Evolutionary conservation across 2,797 vertebrate species (phyloP), one percentile per base, ranked within the genome.

Genomic region (Eremophila alpestris): DNA sequence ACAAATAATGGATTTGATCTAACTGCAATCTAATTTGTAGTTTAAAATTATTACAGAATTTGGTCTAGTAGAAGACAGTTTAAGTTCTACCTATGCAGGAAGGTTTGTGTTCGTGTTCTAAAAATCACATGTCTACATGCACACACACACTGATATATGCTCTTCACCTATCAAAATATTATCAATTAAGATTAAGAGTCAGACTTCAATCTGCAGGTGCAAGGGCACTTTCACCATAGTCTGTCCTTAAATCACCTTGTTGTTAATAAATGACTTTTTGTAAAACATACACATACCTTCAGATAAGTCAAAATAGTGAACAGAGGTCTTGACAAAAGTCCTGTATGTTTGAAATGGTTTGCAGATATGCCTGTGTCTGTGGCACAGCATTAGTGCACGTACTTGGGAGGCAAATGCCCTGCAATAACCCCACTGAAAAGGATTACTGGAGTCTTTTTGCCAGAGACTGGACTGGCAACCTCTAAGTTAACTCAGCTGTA

Each of bases 171-270:
- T 62, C 46, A 71, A 86, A 91, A 36, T 32, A 56, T 46, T 94
- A 91, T 82, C 73, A 26, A 30, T 73, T 76, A 82, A 63, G 70
- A 92, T 92, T 95, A 91, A 76, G 52, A 68, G 48, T 95, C n/a
- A 74, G 45, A 89, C 75, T 89, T 89, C 78, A 92, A 48, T 64
- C 79, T 64, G 30, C 34, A 80, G 75, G 62, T 92, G 29, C 90
- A 95, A 97, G 82, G 90, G 60, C 84, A 79, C 77, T 81, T 83
- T 64, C 40, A 82, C 46, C 70, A 6, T 8, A 87, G 5, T 30
- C 45, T 89, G 76, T 77, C 90, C 93, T 93, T 86, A 91, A 82
- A 65, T 82, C 60, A 94, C 65, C 76, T 52, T 82, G 5, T 64
- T 73, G 79, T 96, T 96, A 81, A 62, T 71, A 81, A 84, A 40